Evolutionary conservation across 2,888 invertebrate species (phyloP).

Genomic region (Nudaria mundana): DNA sequence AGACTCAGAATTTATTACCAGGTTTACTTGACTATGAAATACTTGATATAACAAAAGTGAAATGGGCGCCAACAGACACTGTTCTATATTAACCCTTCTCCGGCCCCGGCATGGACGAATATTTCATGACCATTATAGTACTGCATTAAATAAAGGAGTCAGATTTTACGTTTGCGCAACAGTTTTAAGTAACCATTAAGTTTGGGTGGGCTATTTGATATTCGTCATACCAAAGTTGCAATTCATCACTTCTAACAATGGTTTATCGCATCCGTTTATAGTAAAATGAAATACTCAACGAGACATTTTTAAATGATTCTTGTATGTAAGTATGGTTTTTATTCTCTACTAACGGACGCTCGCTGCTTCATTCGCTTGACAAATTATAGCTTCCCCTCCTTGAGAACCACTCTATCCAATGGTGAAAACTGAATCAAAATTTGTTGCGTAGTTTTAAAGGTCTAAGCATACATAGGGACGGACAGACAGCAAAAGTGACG

Average conservation of each 20-base stretch:
- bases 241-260: neutral
- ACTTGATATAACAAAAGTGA: neutral
- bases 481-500: too few relatives aligned
- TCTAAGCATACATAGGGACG: too few relatives aligned
- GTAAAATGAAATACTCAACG: neutral
- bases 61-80: neutral
- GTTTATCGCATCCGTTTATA: neutral
- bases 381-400: too few relatives aligned
- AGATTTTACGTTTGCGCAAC: slow-evolving; percentile 1
- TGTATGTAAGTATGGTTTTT: too few relatives aligned
- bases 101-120: neutral
- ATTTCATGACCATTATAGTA: neutral
- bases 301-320: too few relatives aligned
- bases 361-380: too few relatives aligned
- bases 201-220: slow-evolving; percentile 1
- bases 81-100: neutral
- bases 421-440: too few relatives aligned
- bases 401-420: too few relatives aligned
- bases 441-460: too few relatives aligned
- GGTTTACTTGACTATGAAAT: neutral
- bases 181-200: slow-evolving; percentile 5
- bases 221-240: slow-evolving; percentile 1
- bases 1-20: neutral
- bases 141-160: slow-evolving; percentile 3
- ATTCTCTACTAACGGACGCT: too few relatives aligned